Percentiles rank a stretch among this genome's conserved stretches.
These are phyloP conservation scores for Amphimallon solstitiale DNA, from an alignment of 2,888 invertebrate genomes.

Conservation along the genomic window DNA sequence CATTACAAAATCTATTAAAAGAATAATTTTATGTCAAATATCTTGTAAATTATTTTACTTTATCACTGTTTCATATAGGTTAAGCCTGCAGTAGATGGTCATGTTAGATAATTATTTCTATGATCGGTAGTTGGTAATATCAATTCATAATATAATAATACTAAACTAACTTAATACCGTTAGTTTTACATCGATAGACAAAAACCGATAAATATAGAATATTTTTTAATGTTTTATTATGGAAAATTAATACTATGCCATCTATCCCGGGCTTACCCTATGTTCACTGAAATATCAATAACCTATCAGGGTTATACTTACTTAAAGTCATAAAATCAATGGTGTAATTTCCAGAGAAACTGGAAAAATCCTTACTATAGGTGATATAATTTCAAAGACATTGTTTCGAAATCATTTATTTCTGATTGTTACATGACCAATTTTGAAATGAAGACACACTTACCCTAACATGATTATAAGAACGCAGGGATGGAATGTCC, in stretches of 20 bases:
- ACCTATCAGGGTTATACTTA: slow-evolving; percentile 37
- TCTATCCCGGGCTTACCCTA: too few relatives aligned
- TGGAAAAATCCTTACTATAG: slow-evolving; percentile 41
- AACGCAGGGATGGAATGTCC: slow-evolving; percentile 71
- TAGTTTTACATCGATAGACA: too few relatives aligned
- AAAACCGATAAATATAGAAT: too few relatives aligned
- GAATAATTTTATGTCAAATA: not conserved
- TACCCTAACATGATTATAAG: slow-evolving; percentile 76
- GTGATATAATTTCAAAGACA: slow-evolving; percentile 35
- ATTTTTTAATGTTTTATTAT: too few relatives aligned
- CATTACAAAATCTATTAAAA: too few relatives aligned
- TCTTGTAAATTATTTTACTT: not conserved
- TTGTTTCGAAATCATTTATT: slow-evolving; percentile 32
- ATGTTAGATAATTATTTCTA: too few relatives aligned
- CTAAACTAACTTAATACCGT: too few relatives aligned
- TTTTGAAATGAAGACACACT: slow-evolving; percentile 43
- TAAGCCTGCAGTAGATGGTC: too few relatives aligned
- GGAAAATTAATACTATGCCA: too few relatives aligned
- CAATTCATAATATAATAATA: too few relatives aligned
- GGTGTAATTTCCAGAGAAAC: slow-evolving; percentile 40
- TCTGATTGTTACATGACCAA: slow-evolving; percentile 13
- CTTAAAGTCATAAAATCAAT: slow-evolving; percentile 39
- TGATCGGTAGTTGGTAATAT: too few relatives aligned
- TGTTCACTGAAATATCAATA: slow-evolving; percentile 12
- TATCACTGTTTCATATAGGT: slow-evolving; percentile 24